These are phyloP conservation scores for Apis laboriosa DNA, from an alignment of 1,140 invertebrate species.

Conservation along the genomic window DNA sequence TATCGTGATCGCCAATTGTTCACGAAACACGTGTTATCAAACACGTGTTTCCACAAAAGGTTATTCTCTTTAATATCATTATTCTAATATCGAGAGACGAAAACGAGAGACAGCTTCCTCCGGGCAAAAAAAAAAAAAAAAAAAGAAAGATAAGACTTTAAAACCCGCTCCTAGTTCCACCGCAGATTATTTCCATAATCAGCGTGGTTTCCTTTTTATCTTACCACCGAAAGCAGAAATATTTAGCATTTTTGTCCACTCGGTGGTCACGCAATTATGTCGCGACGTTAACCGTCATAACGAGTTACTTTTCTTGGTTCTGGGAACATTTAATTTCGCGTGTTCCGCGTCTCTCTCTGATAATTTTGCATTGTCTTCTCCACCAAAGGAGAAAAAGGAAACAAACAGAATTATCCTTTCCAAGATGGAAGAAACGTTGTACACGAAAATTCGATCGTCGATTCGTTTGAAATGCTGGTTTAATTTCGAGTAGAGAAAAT, in stretches of 20 bases:
- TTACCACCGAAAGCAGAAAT: not conserved
- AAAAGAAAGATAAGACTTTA: not conserved
- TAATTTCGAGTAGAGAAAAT: too few relatives aligned
- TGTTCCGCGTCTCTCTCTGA: not conserved
- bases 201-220: conserved; percentile 1
- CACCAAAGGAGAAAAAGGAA: not conserved
- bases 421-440: too few relatives aligned
- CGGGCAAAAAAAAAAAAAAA: not conserved
- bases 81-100: not conserved
- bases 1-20: too few relatives aligned
- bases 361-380: not conserved
- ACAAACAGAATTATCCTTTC: not conserved
- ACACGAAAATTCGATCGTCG: too few relatives aligned
- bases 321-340: conserved; percentile 18
- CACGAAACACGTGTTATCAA: not conserved
- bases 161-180: not conserved
- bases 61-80: not conserved
- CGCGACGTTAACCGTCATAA: not conserved
- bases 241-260: conserved; percentile 2
- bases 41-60: not conserved
- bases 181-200: not conserved
- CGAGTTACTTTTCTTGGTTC: not conserved
- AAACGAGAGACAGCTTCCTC: not conserved
- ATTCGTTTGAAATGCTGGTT: too few relatives aligned
- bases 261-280: conserved; percentile 6